Percentiles rank a stretch among this genome's conserved stretches.
Conservation (phyloP, 2,113 vertebrate species). For the Phasianus colchicus region DNA sequence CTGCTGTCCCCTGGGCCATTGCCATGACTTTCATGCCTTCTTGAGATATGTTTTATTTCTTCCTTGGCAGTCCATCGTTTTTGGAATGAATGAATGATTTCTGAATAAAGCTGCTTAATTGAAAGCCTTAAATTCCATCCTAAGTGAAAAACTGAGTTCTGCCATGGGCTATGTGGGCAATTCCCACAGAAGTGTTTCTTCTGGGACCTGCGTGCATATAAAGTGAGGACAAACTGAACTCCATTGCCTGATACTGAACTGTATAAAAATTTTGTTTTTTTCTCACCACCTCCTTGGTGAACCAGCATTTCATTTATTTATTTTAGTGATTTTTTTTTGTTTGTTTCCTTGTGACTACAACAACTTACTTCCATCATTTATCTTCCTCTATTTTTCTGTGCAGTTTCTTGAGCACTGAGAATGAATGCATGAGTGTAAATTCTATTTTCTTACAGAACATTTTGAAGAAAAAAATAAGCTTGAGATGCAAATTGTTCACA, state of each 20-base stretch:
- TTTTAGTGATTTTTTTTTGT: too few species aligned
- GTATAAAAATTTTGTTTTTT: not conserved
- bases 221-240: not conserved
- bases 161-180: not conserved
- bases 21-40: not conserved
- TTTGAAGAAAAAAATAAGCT: not conserved
- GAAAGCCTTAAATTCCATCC: not conserved
- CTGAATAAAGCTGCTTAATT: not conserved
- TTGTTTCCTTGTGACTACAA: not conserved
- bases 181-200: not conserved
- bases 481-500: conserved; percentile 6
- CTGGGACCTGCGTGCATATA: accelerated
- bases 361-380: not conserved
- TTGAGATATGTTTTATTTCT: conserved; percentile 27
- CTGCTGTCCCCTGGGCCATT: not conserved
- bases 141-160: conserved; percentile 22
- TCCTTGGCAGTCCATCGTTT: not conserved
- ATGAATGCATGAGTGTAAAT: not conserved
- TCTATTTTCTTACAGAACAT: not conserved
- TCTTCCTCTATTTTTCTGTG: not conserved
- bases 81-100: conserved; percentile 6
- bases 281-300: not conserved
- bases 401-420: not conserved
- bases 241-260: not conserved
- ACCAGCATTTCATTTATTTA: not conserved